Percentiles rank a stretch among this genome's conserved stretches.
phyloP scores from a whole-genome alignment of 1,140 invertebrate genomes.

The Lerema accius region DNA sequence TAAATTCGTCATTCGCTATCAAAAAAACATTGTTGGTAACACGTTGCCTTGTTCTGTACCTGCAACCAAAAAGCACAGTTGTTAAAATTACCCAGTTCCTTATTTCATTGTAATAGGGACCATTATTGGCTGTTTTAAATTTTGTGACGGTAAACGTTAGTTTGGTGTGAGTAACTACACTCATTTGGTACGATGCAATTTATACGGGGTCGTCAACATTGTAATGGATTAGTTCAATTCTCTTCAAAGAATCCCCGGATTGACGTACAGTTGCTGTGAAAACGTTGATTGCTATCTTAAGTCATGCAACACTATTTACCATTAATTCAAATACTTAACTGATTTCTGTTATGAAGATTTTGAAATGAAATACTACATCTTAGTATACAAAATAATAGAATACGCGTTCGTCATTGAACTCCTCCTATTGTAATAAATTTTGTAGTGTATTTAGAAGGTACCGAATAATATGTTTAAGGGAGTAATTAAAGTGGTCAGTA shows the following conservation, averaged over 20 bases:
- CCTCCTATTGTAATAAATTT: too few species aligned
- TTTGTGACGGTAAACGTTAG: slow-evolving; percentile 22
- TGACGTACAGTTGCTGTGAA: slow-evolving; percentile 36
- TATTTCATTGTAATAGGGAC: slow-evolving; percentile 23
- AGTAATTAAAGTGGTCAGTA: too few species aligned
- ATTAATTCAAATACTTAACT: too few species aligned
- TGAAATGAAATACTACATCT: too few species aligned
- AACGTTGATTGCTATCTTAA: neutral
- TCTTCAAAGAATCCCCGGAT: slow-evolving; percentile 50
- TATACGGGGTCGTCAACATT: slow-evolving; percentile 53
- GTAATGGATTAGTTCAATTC: slow-evolving; percentile 62
- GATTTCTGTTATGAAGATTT: too few species aligned
- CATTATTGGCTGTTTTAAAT: slow-evolving; percentile 11
- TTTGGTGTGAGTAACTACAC: slow-evolving; percentile 44
- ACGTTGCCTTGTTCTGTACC: slow-evolving; percentile 23
- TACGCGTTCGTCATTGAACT: too few species aligned
- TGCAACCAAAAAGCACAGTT: slow-evolving; percentile 2
- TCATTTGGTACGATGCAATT: slow-evolving; percentile 52
- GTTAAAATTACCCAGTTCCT: neutral
- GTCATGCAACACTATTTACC: too few species aligned
- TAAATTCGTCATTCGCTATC: slow-evolving; percentile 28
- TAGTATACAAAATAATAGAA: too few species aligned
- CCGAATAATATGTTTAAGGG: too few species aligned
- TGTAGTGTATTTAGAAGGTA: too few species aligned
- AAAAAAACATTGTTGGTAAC: slow-evolving; percentile 31